phyloP scores from a whole-genome alignment of 1,140 invertebrate genomes.

The Pararge aegeria region DNA sequence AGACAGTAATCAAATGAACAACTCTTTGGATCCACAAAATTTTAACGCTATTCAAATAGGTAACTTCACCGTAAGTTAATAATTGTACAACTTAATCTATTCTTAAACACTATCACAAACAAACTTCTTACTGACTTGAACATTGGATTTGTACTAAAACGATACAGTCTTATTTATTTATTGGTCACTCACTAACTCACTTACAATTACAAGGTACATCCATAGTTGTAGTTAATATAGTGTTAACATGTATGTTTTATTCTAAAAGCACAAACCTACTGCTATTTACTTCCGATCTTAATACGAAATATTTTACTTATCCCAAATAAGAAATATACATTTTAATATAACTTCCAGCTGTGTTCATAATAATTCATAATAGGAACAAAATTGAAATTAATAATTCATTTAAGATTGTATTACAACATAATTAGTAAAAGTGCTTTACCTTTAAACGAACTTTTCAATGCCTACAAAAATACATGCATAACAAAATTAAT shows the following conservation, averaged over 20 bases:
- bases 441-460: background rate
- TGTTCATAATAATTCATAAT: too few relatives aligned
- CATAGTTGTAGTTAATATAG: background rate
- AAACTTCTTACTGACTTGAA: slow-evolving; percentile 24
- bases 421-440: too few relatives aligned
- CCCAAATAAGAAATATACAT: too few relatives aligned
- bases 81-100: slow-evolving; percentile 28
- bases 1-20: background rate
- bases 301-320: too few relatives aligned
- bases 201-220: slow-evolving; percentile 16
- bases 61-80: slow-evolving; percentile 59
- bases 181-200: slow-evolving; percentile 62
- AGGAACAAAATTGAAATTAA: too few relatives aligned
- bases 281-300: slow-evolving; percentile 12
- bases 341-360: too few relatives aligned
- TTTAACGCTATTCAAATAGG: slow-evolving; percentile 42
- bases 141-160: slow-evolving; percentile 64
- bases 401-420: too few relatives aligned
- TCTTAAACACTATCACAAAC: slow-evolving; percentile 3
- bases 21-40: slow-evolving; percentile 23
- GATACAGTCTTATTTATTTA: slow-evolving; percentile 69
- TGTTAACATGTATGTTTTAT: slow-evolving; percentile 16
- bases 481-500: background rate
- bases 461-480: too few relatives aligned
- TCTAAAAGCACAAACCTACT: slow-evolving; percentile 28